phyloP scores from a whole-genome alignment of 2,888 invertebrate species.

The Spialia ferax region DNA sequence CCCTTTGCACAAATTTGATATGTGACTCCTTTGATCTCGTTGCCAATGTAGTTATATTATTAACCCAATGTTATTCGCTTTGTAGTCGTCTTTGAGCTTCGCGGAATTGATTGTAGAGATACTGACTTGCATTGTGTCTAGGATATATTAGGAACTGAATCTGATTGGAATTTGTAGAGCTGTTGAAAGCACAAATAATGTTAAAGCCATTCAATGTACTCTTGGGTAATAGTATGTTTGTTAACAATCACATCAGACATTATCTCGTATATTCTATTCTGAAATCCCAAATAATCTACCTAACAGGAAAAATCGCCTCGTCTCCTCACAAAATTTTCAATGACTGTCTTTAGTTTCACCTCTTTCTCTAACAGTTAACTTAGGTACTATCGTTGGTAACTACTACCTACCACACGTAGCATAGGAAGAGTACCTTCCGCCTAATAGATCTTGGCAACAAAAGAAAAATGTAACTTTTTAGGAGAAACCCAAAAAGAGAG shows the following conservation, averaged over 20 bases:
- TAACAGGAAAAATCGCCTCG: no score
- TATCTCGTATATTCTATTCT: no score
- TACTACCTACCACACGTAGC: no score
- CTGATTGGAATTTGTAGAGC: not conserved
- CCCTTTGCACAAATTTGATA: constrained; percentile 30
- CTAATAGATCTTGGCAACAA: not conserved
- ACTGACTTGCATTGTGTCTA: constrained; percentile 7
- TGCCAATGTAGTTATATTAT: constrained; percentile 29
- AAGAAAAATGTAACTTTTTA: constrained; percentile 7
- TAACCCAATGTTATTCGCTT: constrained; percentile 17
- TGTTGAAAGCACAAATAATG: not conserved
- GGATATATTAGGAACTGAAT: not conserved
- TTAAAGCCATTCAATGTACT: not conserved
- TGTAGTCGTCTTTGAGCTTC: constrained; percentile 23
- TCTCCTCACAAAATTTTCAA: no score
- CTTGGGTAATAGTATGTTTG: no score
- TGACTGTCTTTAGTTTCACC: no score
- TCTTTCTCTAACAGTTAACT: no score
- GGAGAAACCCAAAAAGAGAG: constrained; percentile 1
- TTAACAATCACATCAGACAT: no score
- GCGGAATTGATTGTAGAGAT: constrained; percentile 18
- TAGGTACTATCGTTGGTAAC: no score
- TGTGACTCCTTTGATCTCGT: constrained; percentile 36
- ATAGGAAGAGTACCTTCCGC: no score
- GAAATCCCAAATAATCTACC: no score